Evolutionary conservation across 1,140 invertebrate genomes (phyloP).

Genomic region (Eriosoma lanigerum): DNA sequence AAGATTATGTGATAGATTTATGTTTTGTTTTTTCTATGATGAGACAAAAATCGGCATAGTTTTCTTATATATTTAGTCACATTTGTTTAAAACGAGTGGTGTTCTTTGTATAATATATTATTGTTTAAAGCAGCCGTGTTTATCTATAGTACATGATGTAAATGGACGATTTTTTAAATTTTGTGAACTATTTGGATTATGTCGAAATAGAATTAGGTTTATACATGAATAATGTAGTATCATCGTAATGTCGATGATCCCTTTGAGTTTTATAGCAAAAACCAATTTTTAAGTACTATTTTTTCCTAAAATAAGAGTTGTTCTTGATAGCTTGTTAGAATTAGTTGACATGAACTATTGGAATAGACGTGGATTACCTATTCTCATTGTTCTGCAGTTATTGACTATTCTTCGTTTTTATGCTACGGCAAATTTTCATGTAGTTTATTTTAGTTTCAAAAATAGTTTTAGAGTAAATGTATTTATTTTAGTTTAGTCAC

Average conservation of each 20-base stretch:
- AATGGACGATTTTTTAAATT: conserved; percentile 7
- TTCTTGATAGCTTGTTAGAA: no score
- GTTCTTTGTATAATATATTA: not conserved
- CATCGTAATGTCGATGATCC: conserved; percentile 7
- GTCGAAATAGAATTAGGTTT: not conserved
- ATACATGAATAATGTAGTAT: not conserved
- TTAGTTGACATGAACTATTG: no score
- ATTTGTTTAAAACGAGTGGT: not conserved
- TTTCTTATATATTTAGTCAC: no score
- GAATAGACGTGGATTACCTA: no score
- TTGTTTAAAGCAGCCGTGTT: not conserved
- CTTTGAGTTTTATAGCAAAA: not conserved
- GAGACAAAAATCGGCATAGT: no score
- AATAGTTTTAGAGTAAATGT: no score
- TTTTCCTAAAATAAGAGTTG: conserved; percentile 22
- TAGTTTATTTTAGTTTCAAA: not conserved
- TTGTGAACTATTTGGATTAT: not conserved
- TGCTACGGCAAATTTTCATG: not conserved
- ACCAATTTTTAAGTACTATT: conserved; percentile 25
- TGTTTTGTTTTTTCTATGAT: not conserved
- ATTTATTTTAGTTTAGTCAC: no score
- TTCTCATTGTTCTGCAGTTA: conserved; percentile 4
- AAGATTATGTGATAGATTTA: not conserved
- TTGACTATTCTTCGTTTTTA: conserved; percentile 24
- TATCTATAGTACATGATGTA: not conserved